A percentile compares a stretch with the other conserved stretches of the same genome.
These are phyloP conservation scores for Micropterix aruncella DNA, from an alignment of 2,888 invertebrate species.

Conservation along the genomic window DNA sequence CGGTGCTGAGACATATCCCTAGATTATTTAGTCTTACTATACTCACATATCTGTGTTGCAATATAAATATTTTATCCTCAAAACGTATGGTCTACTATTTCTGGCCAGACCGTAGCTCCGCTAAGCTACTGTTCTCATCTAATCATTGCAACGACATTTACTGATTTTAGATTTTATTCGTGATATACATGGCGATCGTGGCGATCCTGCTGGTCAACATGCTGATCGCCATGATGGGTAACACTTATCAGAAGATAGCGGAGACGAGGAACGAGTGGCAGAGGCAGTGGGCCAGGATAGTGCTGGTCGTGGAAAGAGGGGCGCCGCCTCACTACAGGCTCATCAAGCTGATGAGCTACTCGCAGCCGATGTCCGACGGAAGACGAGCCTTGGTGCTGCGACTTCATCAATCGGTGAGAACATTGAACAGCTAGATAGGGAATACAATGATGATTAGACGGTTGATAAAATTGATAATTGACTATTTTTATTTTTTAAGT, in stretches of 20 bases:
- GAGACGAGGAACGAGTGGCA: constrained; percentile 98
- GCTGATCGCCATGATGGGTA: constrained; percentile 99
- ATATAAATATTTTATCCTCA: no score
- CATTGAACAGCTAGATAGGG: no score
- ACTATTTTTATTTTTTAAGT: no score
- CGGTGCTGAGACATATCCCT: no score
- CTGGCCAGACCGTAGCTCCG: no score
- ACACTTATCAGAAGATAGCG: constrained; percentile 95
- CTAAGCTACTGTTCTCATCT: no score
- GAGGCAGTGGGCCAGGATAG: constrained; percentile 94
- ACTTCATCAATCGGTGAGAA: constrained; percentile 77
- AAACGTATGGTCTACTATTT: no score
- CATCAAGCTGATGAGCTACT: constrained; percentile 78
- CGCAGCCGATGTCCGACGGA: constrained; percentile 87
- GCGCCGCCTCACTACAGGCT: constrained; percentile 79
- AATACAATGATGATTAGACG: no score
- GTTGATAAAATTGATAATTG: no score
- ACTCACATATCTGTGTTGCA: no score
- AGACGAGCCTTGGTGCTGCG: constrained; percentile 74
- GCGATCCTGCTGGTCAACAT: constrained; percentile 92
- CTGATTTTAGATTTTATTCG: constrained; percentile 68
- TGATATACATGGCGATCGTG: constrained; percentile 96
- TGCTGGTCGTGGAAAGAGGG: constrained; percentile 93
- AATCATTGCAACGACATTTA: constrained; percentile 8
- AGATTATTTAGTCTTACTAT: no score